phyloP scores from a whole-genome alignment of 2,113 vertebrate genomes.

The Sprattus sprattus region DNA sequence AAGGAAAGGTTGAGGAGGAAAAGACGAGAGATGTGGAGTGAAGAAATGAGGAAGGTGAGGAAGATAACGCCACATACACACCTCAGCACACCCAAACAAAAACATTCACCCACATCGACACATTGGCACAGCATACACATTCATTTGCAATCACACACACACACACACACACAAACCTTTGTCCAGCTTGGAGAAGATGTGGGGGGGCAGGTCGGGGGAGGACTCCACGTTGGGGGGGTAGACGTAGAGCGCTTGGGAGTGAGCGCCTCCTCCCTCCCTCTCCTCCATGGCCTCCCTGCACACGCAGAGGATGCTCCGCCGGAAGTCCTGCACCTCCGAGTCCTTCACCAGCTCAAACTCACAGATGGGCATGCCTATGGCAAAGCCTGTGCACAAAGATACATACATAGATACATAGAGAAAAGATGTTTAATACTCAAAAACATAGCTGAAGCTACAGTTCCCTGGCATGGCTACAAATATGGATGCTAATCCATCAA shows the following conservation, averaged over 20 bases:
- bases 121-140: not conserved
- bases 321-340: conserved; percentile 67
- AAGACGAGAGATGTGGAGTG: not conserved
- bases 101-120: conserved; percentile 3
- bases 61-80: not conserved
- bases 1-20: not conserved
- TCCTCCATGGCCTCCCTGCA: conserved; percentile 79
- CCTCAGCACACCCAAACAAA: not conserved
- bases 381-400: conserved; percentile 58
- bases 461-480: not conserved
- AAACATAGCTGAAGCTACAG: not conserved
- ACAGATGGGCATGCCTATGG: conserved; percentile 78
- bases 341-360: conserved; percentile 71
- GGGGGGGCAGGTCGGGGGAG: conserved; percentile 69
- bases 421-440: not conserved
- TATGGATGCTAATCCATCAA: not conserved
- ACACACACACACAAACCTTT: conserved; percentile 63
- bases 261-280: conserved; percentile 69
- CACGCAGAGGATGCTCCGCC: conserved; percentile 65
- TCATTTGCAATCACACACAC: not conserved
- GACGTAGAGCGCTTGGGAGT: conserved; percentile 76
- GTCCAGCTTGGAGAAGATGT: conserved; percentile 75
- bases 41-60: not conserved
- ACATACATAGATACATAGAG: not conserved
- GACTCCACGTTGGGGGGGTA: conserved; percentile 78